Evolutionary conservation across 2,888 invertebrate genomes (phyloP).

Genomic region (Pseudococcus viburni): DNA sequence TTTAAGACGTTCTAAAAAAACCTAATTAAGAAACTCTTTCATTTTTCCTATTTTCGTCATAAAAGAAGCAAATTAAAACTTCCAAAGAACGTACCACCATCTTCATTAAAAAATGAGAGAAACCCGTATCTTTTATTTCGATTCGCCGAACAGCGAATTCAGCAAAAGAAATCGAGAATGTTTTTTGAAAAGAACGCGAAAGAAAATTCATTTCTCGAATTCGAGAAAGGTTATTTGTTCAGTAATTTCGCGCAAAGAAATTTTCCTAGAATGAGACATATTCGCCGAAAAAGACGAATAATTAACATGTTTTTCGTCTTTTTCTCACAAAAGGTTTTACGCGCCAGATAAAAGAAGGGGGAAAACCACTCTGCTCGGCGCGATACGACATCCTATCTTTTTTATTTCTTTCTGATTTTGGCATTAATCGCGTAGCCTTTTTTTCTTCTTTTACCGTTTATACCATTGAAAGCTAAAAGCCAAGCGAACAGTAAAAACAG

Average conservation of each 20-base stretch:
- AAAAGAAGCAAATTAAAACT: slow-evolving; percentile 65
- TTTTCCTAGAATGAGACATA: slow-evolving; percentile 66
- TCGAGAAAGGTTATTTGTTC: slow-evolving; percentile 61
- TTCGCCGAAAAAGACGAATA: slow-evolving; percentile 63
- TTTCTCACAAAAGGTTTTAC: slow-evolving; percentile 58
- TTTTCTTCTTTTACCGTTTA: slow-evolving; percentile 59
- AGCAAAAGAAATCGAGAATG: slow-evolving; percentile 60
- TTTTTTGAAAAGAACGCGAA: slow-evolving; percentile 59
- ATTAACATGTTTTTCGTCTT: slow-evolving; percentile 65
- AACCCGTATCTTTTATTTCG: slow-evolving; percentile 65
- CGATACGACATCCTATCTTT: slow-evolving; percentile 58
- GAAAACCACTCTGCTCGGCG: slow-evolving; percentile 53
- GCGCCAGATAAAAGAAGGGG: slow-evolving; percentile 59
- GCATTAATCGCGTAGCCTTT: slow-evolving; percentile 65
- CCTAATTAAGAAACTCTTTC: slow-evolving; percentile 65
- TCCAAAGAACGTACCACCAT: slow-evolving; percentile 64
- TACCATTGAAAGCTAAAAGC: slow-evolving; percentile 63
- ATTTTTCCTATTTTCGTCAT: slow-evolving; percentile 64
- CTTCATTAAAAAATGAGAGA: slow-evolving; percentile 64
- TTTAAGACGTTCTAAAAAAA: slow-evolving; percentile 63
- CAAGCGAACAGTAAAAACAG: slow-evolving; percentile 62
- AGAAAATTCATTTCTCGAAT: slow-evolving; percentile 65
- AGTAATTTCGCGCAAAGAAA: slow-evolving; percentile 63
- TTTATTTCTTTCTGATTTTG: slow-evolving; percentile 63
- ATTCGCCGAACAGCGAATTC: slow-evolving; percentile 64